These are phyloP conservation scores for Lycaon pictus DNA, from an alignment of 2,113 vertebrate species.

Conservation along the genomic window DNA sequence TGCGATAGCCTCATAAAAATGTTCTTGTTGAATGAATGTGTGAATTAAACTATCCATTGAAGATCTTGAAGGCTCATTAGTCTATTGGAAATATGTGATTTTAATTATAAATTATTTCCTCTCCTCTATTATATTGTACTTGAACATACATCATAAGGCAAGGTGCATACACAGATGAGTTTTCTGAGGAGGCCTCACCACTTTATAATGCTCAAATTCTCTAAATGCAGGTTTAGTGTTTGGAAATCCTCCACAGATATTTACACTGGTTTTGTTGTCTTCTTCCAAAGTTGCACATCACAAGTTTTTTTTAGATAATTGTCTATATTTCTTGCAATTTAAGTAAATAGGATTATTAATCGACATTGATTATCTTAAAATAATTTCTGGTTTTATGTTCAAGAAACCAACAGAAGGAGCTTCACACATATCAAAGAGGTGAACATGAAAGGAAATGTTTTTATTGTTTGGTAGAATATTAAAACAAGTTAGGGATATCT, in stretches of 20 bases:
- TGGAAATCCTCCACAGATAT: background rate
- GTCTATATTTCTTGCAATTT: background rate
- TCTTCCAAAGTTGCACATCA: background rate
- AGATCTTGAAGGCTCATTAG: conserved; percentile 53
- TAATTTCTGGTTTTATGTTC: conserved; percentile 1
- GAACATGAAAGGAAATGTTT: background rate
- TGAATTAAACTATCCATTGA: conserved; percentile 54
- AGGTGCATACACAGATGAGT: background rate
- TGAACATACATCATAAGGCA: conserved; percentile 9
- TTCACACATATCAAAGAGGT: background rate
- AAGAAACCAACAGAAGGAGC: background rate
- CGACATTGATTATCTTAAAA: background rate
- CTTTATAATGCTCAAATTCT: background rate
- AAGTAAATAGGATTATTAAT: background rate
- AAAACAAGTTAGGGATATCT: conserved; percentile 56
- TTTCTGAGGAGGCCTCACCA: background rate
- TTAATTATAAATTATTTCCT: conserved; percentile 75
- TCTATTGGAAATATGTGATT: conserved; percentile 49
- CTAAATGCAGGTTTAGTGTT: background rate
- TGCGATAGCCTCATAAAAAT: conserved; percentile 39
- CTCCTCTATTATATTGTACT: background rate
- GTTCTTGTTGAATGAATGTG: conserved; percentile 54
- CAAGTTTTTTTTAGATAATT: background rate
- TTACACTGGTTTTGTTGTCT: background rate
- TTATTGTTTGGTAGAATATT: background rate